Base-by-base conservation (phyloP, 2,113 vertebrate genomes). In the Semnornis frantzii region DNA sequence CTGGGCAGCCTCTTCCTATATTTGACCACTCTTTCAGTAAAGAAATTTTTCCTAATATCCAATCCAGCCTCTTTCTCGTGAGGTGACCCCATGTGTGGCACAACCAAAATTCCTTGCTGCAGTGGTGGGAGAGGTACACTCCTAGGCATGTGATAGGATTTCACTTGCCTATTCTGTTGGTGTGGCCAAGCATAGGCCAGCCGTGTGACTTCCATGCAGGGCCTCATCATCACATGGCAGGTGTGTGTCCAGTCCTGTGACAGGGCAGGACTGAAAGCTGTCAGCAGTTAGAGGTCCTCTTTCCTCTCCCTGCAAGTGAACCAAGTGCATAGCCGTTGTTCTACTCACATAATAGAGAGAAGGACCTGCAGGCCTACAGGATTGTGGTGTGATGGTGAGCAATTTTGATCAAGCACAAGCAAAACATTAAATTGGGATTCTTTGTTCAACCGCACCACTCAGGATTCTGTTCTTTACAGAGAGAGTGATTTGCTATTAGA, bases 41-140 rank as follows among this genome's bases (percentile, higher is more conserved):
- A 52, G 50, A 52, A 52, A 12, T 52, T 52, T 52, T 24, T 52
- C 50, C 50, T 52, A 24, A 52, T 52, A 52, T 24, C 50, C 23
- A 52, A 52, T 50, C 24, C 83, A 85, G 33, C 37, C 50, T 52
- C 58, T 69, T 68, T 69, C 68, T 80, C 0, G 0, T 48, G 39
- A 17, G 37, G 25, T 58, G 54, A 33, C 27, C 13, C 18, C 3
- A 0, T 12, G 37, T 10, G 6, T 81, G 57, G 13, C 72, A 69
- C 62, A 55, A 66, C 46, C 65, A 58, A 54, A 85, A 50, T 28
- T 18, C 2, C 4, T 33, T 66, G 69, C 58, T 39, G 72, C 20
- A 34, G 44, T 57, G 13, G 4, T 13, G 33, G 25, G 12, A 93
- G 31, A 16, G 25, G 30, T 33, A 20, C 0, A 0, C 18, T 86